phyloP scores from a whole-genome alignment of 2,113 vertebrate genomes.

The Spea multiplicata region DNA sequence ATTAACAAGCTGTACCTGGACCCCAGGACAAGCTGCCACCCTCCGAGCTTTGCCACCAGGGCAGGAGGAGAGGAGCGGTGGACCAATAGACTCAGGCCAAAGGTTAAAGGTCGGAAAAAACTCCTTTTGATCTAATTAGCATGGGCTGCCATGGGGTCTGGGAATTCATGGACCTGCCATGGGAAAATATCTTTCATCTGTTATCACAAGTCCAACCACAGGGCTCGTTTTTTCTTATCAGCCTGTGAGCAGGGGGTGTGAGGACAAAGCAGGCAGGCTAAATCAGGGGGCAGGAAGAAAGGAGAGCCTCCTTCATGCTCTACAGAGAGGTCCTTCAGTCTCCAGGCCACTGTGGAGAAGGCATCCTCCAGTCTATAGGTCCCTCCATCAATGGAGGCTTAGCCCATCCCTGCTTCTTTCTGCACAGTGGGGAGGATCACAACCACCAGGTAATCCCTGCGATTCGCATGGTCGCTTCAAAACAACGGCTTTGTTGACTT shows the following conservation, averaged over 20 bases:
- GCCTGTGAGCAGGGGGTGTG: neutral
- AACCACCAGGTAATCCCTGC: slow-evolving; percentile 1
- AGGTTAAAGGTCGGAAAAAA: slow-evolving; percentile 6
- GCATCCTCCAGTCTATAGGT: neutral
- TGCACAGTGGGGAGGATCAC: neutral
- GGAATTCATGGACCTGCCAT: neutral
- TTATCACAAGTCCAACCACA: neutral
- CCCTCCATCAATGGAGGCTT: neutral
- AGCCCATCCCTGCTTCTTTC: neutral
- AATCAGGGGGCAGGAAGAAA: slow-evolving; percentile 18
- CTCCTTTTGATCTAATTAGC: slow-evolving; percentile 16
- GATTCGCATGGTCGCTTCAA: neutral
- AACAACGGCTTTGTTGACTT: neutral
- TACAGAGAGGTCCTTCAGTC: slow-evolving; percentile 18
- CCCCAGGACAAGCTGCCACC: no score
- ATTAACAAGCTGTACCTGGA: no score
- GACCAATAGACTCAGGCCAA: neutral
- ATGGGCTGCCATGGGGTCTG: neutral
- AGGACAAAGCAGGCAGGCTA: slow-evolving; percentile 5
- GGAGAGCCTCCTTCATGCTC: neutral
- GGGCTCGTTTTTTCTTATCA: slow-evolving; percentile 10
- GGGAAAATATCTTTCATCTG: slow-evolving; percentile 1
- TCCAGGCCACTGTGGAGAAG: neutral
- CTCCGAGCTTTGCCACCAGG: neutral
- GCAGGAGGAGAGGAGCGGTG: neutral